Conservation (phyloP, 1,140 invertebrate species). For the Heliconius hermathena region DNA sequence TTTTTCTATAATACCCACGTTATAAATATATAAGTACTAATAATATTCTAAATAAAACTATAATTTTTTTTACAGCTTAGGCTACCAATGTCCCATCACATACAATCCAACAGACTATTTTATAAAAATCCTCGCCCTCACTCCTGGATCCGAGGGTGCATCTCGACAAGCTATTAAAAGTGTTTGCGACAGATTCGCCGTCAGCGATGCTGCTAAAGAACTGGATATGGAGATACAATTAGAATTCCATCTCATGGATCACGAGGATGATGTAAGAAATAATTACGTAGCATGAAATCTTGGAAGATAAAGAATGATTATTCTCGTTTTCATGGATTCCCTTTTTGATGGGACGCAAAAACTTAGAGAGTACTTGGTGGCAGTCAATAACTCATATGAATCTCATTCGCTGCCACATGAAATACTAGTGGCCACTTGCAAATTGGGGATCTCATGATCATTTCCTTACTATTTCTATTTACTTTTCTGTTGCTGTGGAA, state of each 20-base stretch:
- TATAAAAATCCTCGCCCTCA: slow-evolving; percentile 91
- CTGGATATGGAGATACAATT: slow-evolving; percentile 86
- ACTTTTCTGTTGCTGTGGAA: no score
- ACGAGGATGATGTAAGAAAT: slow-evolving; percentile 55
- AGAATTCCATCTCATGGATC: slow-evolving; percentile 84
- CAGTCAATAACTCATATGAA: no score
- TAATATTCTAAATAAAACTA: no score
- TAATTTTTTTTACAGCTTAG: slow-evolving; percentile 82
- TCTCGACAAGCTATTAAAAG: slow-evolving; percentile 85
- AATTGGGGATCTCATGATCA: no score
- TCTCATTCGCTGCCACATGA: no score
- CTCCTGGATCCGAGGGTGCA: slow-evolving; percentile 88
- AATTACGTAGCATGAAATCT: not conserved
- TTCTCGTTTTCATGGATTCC: no score
- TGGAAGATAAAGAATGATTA: not conserved
- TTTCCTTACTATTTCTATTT: no score
- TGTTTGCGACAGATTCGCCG: slow-evolving; percentile 90
- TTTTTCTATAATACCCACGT: no score
- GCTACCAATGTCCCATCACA: slow-evolving; percentile 89
- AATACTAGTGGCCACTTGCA: no score
- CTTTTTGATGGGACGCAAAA: no score
- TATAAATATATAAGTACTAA: no score
- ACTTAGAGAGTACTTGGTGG: no score
- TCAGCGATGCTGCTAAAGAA: slow-evolving; percentile 88
- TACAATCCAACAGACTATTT: slow-evolving; percentile 97